Conservation (phyloP, 53 echinoderm and acorn worm species). For the Apostichopus leukothele region DNA sequence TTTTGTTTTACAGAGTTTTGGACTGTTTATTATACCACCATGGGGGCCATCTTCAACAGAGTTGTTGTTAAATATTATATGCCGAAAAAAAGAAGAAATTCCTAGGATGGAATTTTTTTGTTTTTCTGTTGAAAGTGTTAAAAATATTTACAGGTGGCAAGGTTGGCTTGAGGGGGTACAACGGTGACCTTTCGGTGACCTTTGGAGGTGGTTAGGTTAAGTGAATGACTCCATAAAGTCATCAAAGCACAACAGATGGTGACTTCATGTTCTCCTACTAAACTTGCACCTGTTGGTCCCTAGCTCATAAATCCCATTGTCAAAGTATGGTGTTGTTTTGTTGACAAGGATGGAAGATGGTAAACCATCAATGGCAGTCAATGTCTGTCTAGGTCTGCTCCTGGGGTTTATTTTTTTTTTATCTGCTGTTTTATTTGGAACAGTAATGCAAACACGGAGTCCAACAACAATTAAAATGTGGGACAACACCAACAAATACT, state of each 20-base stretch:
- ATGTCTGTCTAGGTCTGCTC: background rate
- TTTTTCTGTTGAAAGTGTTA: conserved; percentile 4
- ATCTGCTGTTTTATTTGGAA: background rate
- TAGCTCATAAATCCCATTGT: conserved; percentile 34
- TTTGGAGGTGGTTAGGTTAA: conserved; percentile 34
- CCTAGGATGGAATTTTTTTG: background rate
- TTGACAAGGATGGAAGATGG: background rate
- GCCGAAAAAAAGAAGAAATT: no score
- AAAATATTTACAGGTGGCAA: conserved; percentile 40
- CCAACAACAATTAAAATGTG: conserved; percentile 5
- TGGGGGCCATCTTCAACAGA: background rate
- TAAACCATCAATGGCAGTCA: background rate
- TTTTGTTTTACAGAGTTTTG: no score
- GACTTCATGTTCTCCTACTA: background rate
- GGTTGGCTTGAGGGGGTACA: conserved; percentile 46
- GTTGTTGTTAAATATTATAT: conserved; percentile 9
- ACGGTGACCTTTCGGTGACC: conserved; percentile 23
- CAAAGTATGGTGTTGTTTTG: conserved; percentile 18
- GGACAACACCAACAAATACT: no score
- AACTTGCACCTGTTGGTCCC: conserved; percentile 34
- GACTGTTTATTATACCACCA: background rate
- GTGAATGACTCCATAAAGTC: conserved; percentile 53
- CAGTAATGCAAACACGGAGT: background rate
- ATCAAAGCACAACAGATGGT: conserved; percentile 45
- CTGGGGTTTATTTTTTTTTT: background rate